phyloP scores from a whole-genome alignment of 2,113 vertebrate species.

The Aphyosemion australe region DNA sequence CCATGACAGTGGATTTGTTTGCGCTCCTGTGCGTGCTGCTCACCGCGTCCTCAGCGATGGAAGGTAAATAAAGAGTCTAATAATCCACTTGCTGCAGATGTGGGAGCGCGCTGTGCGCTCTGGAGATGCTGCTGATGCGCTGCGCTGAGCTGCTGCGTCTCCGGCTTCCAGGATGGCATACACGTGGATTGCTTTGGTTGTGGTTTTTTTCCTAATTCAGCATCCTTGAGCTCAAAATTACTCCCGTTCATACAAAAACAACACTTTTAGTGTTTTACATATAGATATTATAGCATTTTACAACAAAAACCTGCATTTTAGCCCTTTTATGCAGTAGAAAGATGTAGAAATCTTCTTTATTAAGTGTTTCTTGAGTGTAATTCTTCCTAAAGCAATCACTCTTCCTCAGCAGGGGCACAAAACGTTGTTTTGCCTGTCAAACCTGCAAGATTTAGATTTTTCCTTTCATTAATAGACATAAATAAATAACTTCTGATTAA shows the following conservation, averaged over 20 bases:
- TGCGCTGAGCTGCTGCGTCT: conserved; percentile 26
- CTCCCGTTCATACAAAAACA: background rate
- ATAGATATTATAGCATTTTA: background rate
- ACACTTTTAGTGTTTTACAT: background rate
- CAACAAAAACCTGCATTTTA: too few species aligned
- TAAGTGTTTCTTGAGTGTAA: background rate
- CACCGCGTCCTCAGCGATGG: conserved; percentile 78
- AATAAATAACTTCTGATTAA: background rate
- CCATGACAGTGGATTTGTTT: conserved; percentile 82
- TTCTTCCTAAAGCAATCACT: background rate
- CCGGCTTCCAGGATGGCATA: conserved; percentile 32
- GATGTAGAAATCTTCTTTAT: background rate
- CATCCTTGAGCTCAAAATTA: background rate
- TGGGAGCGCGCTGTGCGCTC: conserved; percentile 15
- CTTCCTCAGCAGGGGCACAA: background rate
- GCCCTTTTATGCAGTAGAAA: background rate
- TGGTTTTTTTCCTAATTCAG: conserved; percentile 16
- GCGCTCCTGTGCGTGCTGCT: conserved; percentile 75
- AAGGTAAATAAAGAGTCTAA: conserved; percentile 75
- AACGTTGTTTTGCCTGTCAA: background rate
- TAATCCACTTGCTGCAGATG: conserved; percentile 9
- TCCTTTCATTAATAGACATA: conserved; percentile 3
- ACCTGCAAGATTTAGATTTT: conserved; percentile 2
- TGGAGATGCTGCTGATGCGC: conserved; percentile 9
- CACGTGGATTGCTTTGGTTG: conserved; percentile 59